Evolutionary conservation across 1,140 invertebrate genomes (phyloP), one percentile per base, ranked within the genome.

Genomic region (Bombus affinis): DNA sequence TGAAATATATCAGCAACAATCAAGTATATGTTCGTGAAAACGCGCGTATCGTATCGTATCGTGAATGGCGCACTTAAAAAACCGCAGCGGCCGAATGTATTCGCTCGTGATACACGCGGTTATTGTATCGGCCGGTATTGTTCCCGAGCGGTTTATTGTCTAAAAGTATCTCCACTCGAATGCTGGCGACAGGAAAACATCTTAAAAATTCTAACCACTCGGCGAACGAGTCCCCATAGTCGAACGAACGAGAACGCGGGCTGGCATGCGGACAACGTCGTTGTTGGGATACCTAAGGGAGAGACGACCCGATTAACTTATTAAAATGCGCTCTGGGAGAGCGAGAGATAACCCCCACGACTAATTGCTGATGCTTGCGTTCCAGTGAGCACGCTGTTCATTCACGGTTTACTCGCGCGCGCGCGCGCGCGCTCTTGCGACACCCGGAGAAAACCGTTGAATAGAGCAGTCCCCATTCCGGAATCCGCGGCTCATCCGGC

Each of bases 401-500:
- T 66, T 32, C 35, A 28, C 28, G 28, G 62, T 44, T 62, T 42
- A 35, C 22, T n/a, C n/a, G 22, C 18, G 28, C 28, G n/a, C 57
- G 28, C 28, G n/a, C 57, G 68, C 53, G 18, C 39, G 73, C 78
- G 13, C 81, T 32, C 32, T 8, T 35, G 39, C 80, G 85, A 68
- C 62, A 74, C 47, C 53, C 71, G 47, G 84, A 74, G 81, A 78
- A 74, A 79, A 76, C 22, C 79, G 81, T 73, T 85, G 89, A 91
- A 88, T 86, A 80, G 87, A 92, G 86, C 90, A 92, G 88, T 87
- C 89, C 86, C 86, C 90, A 86, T 86, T 88, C 73, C 89, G 89
- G 88, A 89, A 92, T 90, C 92, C 87, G 87, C 88, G 83, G 90
- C 85, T 92, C 91, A 92, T 92, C 91, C 92, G 88, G 70, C 87